Base-by-base conservation (phyloP, 2,888 invertebrate genomes). In the Smittia sp. region DNA sequence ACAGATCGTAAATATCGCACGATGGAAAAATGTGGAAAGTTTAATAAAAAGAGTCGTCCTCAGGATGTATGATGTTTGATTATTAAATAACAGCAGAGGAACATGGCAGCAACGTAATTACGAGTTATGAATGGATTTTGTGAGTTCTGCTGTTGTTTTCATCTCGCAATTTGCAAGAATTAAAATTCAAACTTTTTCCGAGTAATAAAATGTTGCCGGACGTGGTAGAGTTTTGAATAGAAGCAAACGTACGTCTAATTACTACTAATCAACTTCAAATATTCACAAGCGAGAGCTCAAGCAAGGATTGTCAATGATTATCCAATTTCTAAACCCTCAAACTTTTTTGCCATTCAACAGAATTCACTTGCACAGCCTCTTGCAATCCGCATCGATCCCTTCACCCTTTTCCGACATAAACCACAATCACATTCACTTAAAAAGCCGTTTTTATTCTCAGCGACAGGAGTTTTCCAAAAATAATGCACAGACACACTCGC, bases 51-150 rank as follows among this genome's bases (percentile, higher is more conserved):
- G 41, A 67, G 24, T 67, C 67, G 41, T 67, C 38, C 39, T 69
- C 69, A 69, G 69, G 69, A 69, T 69, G 69, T 52, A 41, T 63
- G 41, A 67, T 67, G 67, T 67, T 69, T 69, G 54, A 54, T 69
- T 67, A 67, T 67, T 69, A 69, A 69, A 69, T 69, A 69, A 69
- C 67, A 46, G 32, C 39, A 22, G 1, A 22, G 41, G n/a, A 46
- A 1, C 13, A 41, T 24, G 67, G 11, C 6, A 27, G 39, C 32
- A 66, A 15, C 25, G 69, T 69, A 69, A 69, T 69, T 69, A 69
- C 32, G 15, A 63, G 6, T 69, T 69, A 41, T 69, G 52, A 52
- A 41, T 41, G 24, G n/a, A 38, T 2, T 46, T 32, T 32, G 32
- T 32, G 32, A 32, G 46, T 46, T 46, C 7, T 39, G 39, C 13